Evolutionary conservation across 2,797 vertebrate species (phyloP).

Genomic region (Delichon dasypus): DNA sequence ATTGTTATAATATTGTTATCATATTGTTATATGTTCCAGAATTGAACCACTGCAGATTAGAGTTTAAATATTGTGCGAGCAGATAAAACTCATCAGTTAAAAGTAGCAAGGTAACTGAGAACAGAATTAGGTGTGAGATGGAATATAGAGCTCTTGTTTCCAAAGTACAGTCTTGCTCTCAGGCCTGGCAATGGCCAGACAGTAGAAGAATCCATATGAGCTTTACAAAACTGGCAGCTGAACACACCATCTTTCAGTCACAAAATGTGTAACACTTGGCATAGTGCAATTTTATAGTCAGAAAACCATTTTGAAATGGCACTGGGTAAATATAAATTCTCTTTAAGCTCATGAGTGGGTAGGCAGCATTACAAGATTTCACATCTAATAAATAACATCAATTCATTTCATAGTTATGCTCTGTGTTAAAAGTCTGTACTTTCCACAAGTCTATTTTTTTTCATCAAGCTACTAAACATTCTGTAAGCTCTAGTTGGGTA

Average conservation of each 20-base stretch:
- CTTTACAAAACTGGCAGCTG: constrained; percentile 11
- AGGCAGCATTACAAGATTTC: background rate
- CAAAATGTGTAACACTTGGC: constrained; percentile 15
- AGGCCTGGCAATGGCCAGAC: background rate
- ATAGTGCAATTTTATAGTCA: background rate
- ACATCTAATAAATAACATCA: background rate
- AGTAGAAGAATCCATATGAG: background rate
- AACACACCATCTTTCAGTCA: constrained; percentile 37
- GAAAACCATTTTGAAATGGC: constrained; percentile 12
- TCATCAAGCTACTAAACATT: background rate
- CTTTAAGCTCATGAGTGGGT: background rate
- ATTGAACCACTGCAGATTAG: background rate
- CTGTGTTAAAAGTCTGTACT: background rate
- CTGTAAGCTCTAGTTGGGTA: background rate
- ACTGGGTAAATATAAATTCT: background rate
- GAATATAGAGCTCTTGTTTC: background rate
- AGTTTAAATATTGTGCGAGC: background rate
- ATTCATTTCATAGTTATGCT: background rate
- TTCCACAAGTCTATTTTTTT: background rate
- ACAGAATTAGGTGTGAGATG: background rate
- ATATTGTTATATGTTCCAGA: background rate
- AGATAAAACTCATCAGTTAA: background rate
- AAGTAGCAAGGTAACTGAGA: background rate
- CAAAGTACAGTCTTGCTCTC: background rate
- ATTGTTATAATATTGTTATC: background rate